Evolutionary conservation across 2,113 vertebrate species (phyloP), one percentile per base, ranked within the genome.

Genomic region (Amphilophus citrinellus): DNA sequence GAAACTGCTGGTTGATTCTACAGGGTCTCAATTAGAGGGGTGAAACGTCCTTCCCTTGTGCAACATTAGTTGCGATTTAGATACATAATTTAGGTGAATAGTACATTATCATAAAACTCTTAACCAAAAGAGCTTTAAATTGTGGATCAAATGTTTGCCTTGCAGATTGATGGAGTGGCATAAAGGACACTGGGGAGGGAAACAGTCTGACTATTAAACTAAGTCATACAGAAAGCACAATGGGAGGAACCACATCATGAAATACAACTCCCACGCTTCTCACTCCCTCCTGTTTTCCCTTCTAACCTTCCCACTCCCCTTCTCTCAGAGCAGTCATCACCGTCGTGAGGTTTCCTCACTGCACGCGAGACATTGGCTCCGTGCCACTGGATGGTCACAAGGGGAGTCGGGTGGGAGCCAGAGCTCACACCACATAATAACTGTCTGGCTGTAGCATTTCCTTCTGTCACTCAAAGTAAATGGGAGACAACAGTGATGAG

Each of bases 381-480:
- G 59, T 86, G 93, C 92, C 94, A 93, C 47, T 47, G 61, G 86
- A 88, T 86, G 92, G 90, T 93, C 91, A 85, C 68, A 83, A 73
- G 85, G 90, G 84, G 89, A 92, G 88, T 89, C 86, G 87, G 90
- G 91, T 84, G 90, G 91, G 93, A 95, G 93, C 93, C 94, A 94
- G 93, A 89, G 90, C 93, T 94, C 93, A 93, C 92, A 91, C 90
- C 94, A 93, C 94, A 94, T 94, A 93, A 95, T 93, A 90, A 88
- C 89, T 88, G 93, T 94, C 93, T 94, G 93, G 93, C 92, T 93
- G 79, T 66, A 87, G 89, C 86, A 87, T 85, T 94, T 93, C 83
- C 89, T 94, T 90, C 87, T 90, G 92, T 91, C 94, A 94, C 81
- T 94, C 92, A 94, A 61, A 90, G 87, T 13, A 53, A 89, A 79